These are phyloP conservation scores for Belonocnema kinseyi DNA, from an alignment of 1,140 invertebrate species.

Conservation along the genomic window DNA sequence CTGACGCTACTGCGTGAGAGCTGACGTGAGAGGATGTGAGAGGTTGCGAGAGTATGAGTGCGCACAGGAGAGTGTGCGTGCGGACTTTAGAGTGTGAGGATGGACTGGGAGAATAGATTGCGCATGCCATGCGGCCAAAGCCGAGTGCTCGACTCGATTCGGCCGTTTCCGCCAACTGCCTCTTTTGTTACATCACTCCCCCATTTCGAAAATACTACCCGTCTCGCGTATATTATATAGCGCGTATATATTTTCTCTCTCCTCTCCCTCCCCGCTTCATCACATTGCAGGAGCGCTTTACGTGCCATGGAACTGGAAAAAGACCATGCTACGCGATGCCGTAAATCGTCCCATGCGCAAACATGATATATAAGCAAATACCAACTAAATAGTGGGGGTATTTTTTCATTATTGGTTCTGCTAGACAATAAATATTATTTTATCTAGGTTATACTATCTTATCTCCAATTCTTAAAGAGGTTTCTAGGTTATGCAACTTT, in stretches of 20 bases:
- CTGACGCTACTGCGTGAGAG: constrained; percentile 53
- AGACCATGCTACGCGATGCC: neutral
- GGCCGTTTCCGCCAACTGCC: constrained; percentile 60
- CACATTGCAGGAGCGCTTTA: constrained; percentile 39
- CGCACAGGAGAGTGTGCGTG: constrained; percentile 45
- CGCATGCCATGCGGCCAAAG: constrained; percentile 53
- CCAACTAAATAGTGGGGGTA: neutral
- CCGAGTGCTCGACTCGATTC: constrained; percentile 56
- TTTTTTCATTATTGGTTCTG: neutral
- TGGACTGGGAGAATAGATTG: constrained; percentile 28
- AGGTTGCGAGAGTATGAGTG: constrained; percentile 49
- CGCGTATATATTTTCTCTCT: constrained; percentile 54
- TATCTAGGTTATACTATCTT: no score
- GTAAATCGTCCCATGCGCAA: neutral
- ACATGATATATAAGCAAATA: neutral
- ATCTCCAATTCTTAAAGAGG: no score
- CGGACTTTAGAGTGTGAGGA: neutral
- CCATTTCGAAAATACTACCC: constrained; percentile 58
- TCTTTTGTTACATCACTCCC: constrained; percentile 73
- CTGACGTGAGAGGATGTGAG: neutral
- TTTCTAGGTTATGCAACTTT: no score
- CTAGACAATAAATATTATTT: no score
- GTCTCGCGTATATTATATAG: constrained; percentile 60
- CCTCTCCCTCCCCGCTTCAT: constrained; percentile 37
- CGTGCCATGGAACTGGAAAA: neutral